Percentiles rank a stretch among this genome's conserved stretches.
phyloP scores from a whole-genome alignment of 2,888 invertebrate species.

The Acanthoscelides obtectus region DNA sequence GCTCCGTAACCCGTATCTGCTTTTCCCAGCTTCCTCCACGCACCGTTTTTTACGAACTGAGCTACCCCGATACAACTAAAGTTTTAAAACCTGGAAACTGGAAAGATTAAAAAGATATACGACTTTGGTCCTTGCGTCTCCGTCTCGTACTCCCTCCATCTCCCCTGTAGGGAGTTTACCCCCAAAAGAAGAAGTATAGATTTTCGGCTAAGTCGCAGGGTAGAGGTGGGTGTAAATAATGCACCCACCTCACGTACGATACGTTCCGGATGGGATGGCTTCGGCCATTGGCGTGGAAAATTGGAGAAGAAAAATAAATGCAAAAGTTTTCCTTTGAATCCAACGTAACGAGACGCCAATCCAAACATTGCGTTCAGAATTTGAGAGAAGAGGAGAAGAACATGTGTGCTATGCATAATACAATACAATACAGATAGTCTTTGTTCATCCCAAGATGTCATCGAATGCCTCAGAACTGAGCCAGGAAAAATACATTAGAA shows the following conservation, averaged over 20 bases:
- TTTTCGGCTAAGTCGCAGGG: constrained; percentile 37
- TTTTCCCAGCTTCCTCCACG: neutral
- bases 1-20: neutral
- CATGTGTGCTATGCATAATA: no score
- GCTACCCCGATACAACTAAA: neutral
- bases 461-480: no score
- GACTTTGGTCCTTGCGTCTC: constrained; percentile 18
- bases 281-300: constrained; percentile 3
- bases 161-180: constrained; percentile 17
- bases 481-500: no score
- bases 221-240: constrained; percentile 43
- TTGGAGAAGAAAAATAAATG: neutral
- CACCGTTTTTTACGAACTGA: neutral
- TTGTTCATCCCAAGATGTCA: no score
- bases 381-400: no score
- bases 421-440: no score
- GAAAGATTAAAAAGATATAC: constrained; percentile 26
- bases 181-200: constrained; percentile 35
- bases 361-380: neutral
- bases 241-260: constrained; percentile 41
- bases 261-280: constrained; percentile 29
- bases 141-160: constrained; percentile 21
- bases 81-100: neutral
- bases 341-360: neutral
- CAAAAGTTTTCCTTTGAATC: neutral